Base-by-base conservation (phyloP, 1,140 invertebrate species). In the Bombus pyrosoma region DNA sequence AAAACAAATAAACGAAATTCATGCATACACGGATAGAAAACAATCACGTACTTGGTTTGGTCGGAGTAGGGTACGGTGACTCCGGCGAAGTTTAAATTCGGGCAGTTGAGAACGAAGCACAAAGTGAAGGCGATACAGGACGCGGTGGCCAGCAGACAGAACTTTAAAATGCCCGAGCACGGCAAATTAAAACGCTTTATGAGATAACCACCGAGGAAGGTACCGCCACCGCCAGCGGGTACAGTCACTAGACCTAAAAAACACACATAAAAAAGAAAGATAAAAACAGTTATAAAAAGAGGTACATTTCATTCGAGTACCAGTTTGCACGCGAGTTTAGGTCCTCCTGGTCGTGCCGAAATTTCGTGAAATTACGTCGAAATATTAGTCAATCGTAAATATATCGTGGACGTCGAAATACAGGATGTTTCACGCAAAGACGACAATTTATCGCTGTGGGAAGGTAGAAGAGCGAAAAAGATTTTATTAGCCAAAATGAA, bases 141-240 rank as follows among this genome's bases (percentile, higher is more conserved):
- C 15, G 96, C 91, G 0, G 97, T 97, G 62, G 96, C 94, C 5
- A 96, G 91, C 0, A 97, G 94, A 91, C 97, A 98, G 86, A 98
- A 95, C 92, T 97, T 97, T 62, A 98, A 96, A 85, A 98, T 98
- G n/a, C 97, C 97, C 0, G 96, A 95, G 85, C 97, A 97, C 28
- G 96, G 94, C n/a, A 98, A 93, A 57, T 96, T 96, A 91, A 97
- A 96, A 62, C 96, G 96, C 94, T 98, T 98, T 37, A 98, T 97
- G 79, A 98, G 92, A 93, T 97, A 98, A 5, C 98, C 98, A 57
- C 98, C 98, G 2, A 97, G 91, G 91, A 98, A 98, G 9, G 97
- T 98, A 28, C 97, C 98, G 3, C 97, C 97, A 4, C 97, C 96
- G 0, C 97, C 97, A 3, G 97, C 97, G 0, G 97, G 97, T 10